Evolutionary conservation across 2,888 invertebrate species (phyloP).

Genomic region (Melinopterus prodromus): DNA sequence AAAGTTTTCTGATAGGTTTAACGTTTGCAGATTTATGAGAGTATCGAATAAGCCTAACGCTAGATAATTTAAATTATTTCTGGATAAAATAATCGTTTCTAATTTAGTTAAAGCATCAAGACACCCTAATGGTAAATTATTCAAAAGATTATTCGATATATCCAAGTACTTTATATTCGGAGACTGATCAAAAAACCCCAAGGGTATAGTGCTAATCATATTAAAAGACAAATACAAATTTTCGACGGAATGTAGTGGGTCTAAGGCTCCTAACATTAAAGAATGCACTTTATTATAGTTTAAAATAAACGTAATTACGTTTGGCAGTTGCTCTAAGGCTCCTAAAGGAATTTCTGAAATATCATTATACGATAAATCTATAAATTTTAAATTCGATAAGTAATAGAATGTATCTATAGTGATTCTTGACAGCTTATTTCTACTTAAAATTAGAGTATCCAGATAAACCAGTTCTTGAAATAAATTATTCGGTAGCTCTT

Average conservation of each 20-base stretch:
- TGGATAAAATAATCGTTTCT: conserved; percentile 39
- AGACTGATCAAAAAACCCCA: conserved; percentile 43
- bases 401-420: conserved; percentile 44
- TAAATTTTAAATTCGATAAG: conserved; percentile 38
- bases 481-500: conserved; percentile 41
- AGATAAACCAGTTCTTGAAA: conserved; percentile 38
- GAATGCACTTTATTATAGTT: conserved; percentile 40
- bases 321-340: conserved; percentile 40
- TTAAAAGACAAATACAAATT: conserved; percentile 43
- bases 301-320: conserved; percentile 40
- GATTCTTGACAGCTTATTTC: conserved; percentile 41
- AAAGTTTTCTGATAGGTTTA: conserved; percentile 41
- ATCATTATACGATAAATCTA: conserved; percentile 42
- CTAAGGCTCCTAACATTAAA: conserved; percentile 43
- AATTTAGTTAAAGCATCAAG: conserved; percentile 39
- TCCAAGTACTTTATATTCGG: conserved; percentile 41
- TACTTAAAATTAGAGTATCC: conserved; percentile 38
- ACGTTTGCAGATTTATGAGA: conserved; percentile 32
- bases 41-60: conserved; percentile 39
- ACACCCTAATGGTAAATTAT: conserved; percentile 35
- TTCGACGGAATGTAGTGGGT: conserved; percentile 39
- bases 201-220: conserved; percentile 37
- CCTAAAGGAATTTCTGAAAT: conserved; percentile 42
- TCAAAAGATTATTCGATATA: conserved; percentile 38
- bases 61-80: conserved; percentile 35